Conservation (phyloP, 2,797 vertebrate species). For the Petrocephalus sullivani region DNA sequence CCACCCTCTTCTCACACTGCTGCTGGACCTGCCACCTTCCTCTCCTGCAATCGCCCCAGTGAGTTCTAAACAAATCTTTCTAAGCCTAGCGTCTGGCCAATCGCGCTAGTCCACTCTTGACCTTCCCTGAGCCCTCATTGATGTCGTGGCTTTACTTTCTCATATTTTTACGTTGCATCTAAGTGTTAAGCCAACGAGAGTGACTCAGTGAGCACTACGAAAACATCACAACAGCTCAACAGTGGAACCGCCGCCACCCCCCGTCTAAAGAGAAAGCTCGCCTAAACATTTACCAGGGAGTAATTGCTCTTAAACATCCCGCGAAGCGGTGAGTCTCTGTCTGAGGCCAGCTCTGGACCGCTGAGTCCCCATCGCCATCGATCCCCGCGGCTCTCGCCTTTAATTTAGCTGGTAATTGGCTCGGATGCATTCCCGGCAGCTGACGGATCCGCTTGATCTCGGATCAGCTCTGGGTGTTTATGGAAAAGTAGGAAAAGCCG, state of each 20-base stretch:
- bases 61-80: background rate
- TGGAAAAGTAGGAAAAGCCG: background rate
- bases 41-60: background rate
- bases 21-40: background rate
- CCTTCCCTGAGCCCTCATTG: background rate
- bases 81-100: background rate
- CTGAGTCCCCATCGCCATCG: background rate
- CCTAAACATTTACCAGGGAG: conserved; percentile 12
- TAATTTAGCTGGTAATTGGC: background rate
- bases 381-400: background rate
- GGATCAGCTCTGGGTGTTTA: background rate
- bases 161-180: background rate
- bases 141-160: background rate
- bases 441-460: too few relatives aligned
- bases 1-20: background rate
- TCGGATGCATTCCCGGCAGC: background rate
- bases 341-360: background rate
- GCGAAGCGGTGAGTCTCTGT: background rate
- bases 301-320: background rate
- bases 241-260: too few relatives aligned
- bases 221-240: background rate
- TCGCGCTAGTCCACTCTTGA: background rate
- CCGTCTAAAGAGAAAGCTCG: background rate
- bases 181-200: background rate
- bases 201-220: background rate